A percentile compares a stretch with the other conserved stretches of the same genome.
Evolutionary conservation across 2,888 invertebrate genomes (phyloP).

Genomic region (Subacronicta megacephala): DNA sequence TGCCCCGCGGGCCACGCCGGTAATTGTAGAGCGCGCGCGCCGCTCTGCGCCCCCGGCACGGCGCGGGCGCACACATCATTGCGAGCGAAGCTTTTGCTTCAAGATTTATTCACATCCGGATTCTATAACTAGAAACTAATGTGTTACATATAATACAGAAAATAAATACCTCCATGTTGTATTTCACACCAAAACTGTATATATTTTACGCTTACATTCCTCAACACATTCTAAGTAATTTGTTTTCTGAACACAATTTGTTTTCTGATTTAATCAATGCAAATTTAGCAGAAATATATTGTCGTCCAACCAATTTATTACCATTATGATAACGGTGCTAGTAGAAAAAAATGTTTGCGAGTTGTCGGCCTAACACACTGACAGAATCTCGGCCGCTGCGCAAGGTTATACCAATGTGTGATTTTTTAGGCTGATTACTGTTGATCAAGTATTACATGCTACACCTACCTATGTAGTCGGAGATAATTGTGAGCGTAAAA

Average conservation of each 20-base stretch:
- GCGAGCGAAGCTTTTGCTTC: slow-evolving; percentile 72
- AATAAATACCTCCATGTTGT: slow-evolving; percentile 25
- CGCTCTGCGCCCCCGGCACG: slow-evolving; percentile 61
- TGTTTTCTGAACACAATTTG: slow-evolving; percentile 20
- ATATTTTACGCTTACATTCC: slow-evolving; percentile 3
- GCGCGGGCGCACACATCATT: slow-evolving; percentile 55
- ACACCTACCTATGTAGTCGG: slow-evolving; percentile 5
- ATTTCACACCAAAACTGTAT: slow-evolving; percentile 5
- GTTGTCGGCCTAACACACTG: slow-evolving; percentile 51
- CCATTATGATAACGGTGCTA: slow-evolving; percentile 64
- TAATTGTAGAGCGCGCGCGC: slow-evolving; percentile 78
- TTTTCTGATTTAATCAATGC: slow-evolving; percentile 58
- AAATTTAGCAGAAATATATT: slow-evolving; percentile 66
- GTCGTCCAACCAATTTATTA: slow-evolving; percentile 62
- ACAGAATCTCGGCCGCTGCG: slow-evolving; percentile 54
- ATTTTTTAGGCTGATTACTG: slow-evolving; percentile 39
- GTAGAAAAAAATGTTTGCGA: slow-evolving; percentile 59
- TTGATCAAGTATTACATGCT: slow-evolving; percentile 27
- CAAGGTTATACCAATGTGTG: slow-evolving; percentile 49
- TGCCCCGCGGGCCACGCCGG: slow-evolving; percentile 78
- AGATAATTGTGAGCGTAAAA: slow-evolving; percentile 15
- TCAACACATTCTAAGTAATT: slow-evolving; percentile 1
- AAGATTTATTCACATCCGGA: slow-evolving; percentile 86
- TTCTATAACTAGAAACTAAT: slow-evolving; percentile 67
- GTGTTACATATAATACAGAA: slow-evolving; percentile 34